Evolutionary conservation across 2,797 vertebrate species (phyloP).

Genomic region (Oryzias sinensis): DNA sequence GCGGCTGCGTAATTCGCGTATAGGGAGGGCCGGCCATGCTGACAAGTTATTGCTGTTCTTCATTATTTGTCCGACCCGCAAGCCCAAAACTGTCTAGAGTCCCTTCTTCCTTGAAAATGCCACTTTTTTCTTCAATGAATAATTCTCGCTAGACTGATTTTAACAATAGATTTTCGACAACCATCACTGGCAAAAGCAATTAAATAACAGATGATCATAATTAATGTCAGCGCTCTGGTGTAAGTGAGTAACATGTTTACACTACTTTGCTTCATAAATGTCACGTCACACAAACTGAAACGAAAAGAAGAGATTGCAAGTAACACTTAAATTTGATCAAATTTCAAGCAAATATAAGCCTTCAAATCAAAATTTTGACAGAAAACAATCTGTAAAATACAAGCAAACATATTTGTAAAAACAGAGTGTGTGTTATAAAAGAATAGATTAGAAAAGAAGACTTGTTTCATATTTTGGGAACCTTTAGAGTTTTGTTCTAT

Average conservation of each 20-base stretch:
- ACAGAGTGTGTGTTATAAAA: not conserved
- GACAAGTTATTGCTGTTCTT: slow-evolving; percentile 3
- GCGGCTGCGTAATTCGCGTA: no score
- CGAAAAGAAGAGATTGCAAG: slow-evolving; percentile 33
- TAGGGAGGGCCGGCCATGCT: no score
- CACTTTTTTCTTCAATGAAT: slow-evolving; percentile 10
- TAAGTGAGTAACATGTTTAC: slow-evolving; percentile 25
- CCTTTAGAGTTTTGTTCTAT: not conserved
- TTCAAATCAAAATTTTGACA: not conserved
- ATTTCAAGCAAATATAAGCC: not conserved
- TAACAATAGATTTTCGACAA: slow-evolving; percentile 1
- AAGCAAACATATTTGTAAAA: not conserved
- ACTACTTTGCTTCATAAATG: slow-evolving; percentile 28
- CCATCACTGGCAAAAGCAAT: slow-evolving; percentile 25
- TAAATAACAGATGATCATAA: slow-evolving; percentile 31
- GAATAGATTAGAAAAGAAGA: not conserved
- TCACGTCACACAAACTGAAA: slow-evolving; percentile 21
- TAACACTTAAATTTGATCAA: not conserved
- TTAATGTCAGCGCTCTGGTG: slow-evolving; percentile 27
- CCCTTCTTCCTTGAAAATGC: not conserved
- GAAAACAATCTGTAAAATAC: not conserved
- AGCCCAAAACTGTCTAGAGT: not conserved
- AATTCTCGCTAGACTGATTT: slow-evolving; percentile 2
- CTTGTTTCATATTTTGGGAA: not conserved
- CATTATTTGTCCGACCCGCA: slow-evolving; percentile 6